phyloP scores from a whole-genome alignment of 2,888 invertebrate genomes.

The Theristus sp. region DNA sequence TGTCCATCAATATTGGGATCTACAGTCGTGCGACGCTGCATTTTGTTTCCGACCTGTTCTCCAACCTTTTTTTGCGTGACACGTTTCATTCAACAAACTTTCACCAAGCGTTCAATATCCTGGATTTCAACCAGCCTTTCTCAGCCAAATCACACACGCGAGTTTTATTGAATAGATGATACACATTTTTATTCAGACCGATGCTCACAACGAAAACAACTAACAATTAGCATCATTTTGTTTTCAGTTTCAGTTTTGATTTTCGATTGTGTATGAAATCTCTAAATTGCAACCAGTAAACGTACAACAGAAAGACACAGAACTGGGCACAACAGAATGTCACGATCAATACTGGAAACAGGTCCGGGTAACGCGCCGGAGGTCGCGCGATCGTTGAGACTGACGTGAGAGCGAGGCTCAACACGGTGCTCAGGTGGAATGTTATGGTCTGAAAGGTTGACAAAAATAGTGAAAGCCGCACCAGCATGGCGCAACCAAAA shows the following conservation, averaged over 20 bases:
- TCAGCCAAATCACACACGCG: no score
- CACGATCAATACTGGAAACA: conserved; percentile 60
- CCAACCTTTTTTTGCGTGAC: no score
- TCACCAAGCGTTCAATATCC: no score
- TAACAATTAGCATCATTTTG: not conserved
- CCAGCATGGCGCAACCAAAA: no score
- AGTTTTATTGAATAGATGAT: no score
- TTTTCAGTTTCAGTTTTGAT: no score
- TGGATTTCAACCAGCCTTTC: no score
- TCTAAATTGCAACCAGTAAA: conserved; percentile 8
- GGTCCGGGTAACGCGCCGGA: conserved; percentile 55
- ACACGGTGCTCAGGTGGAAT: conserved; percentile 41
- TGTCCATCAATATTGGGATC: no score
- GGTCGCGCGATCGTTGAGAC: conserved; percentile 43
- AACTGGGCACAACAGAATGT: conserved; percentile 65
- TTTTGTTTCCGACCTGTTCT: no score
- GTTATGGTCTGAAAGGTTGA: conserved; percentile 1
- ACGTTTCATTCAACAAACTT: no score
- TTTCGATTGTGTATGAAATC: no score
- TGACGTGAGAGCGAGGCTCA: conserved; percentile 44
- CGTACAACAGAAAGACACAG: conserved; percentile 33
- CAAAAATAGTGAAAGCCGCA: not conserved
- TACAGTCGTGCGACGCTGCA: no score
- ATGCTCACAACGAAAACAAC: not conserved
- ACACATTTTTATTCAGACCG: not conserved